These are phyloP conservation scores for Oasisia sp. DNA, from an alignment of 2,888 invertebrate species.

Conservation along the genomic window DNA sequence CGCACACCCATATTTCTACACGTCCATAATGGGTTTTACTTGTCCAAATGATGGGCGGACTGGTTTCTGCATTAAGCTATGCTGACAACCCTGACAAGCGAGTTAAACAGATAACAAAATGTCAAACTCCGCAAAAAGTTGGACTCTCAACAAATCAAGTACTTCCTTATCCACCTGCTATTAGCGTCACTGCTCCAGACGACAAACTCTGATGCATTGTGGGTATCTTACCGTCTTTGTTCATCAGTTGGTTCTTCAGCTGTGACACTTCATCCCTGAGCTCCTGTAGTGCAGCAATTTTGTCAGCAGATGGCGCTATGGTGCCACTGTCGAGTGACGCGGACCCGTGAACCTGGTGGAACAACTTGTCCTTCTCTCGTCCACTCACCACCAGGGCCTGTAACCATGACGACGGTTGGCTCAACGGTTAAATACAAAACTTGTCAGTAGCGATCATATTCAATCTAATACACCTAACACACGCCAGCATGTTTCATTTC, in stretches of 20 bases:
- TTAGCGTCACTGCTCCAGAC: not conserved
- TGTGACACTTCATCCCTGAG: slow-evolving; percentile 37
- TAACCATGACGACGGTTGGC: not conserved
- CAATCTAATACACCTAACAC: not conserved
- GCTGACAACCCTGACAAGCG: too few relatives aligned
- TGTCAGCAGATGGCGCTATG: slow-evolving; percentile 26
- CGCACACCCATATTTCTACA: too few relatives aligned
- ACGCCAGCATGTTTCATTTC: not conserved
- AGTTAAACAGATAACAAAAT: too few relatives aligned
- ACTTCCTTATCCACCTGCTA: not conserved
- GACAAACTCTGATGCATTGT: not conserved
- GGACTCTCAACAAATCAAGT: not conserved
- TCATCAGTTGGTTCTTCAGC: slow-evolving; percentile 41
- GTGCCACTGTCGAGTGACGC: slow-evolving; percentile 42
- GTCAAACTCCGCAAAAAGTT: too few relatives aligned
- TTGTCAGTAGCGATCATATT: not conserved
- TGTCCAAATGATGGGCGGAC: too few relatives aligned
- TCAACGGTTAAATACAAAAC: not conserved
- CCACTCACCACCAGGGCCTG: slow-evolving; percentile 50
- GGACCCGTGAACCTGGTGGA: slow-evolving; percentile 47
- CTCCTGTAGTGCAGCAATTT: slow-evolving; percentile 39
- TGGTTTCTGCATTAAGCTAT: too few relatives aligned
- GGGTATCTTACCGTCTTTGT: slow-evolving; percentile 40
- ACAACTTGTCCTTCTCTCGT: slow-evolving; percentile 48
- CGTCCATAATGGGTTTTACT: too few relatives aligned